Conservation (phyloP, 2,113 vertebrate genomes). For the Aegypius monachus region DNA sequence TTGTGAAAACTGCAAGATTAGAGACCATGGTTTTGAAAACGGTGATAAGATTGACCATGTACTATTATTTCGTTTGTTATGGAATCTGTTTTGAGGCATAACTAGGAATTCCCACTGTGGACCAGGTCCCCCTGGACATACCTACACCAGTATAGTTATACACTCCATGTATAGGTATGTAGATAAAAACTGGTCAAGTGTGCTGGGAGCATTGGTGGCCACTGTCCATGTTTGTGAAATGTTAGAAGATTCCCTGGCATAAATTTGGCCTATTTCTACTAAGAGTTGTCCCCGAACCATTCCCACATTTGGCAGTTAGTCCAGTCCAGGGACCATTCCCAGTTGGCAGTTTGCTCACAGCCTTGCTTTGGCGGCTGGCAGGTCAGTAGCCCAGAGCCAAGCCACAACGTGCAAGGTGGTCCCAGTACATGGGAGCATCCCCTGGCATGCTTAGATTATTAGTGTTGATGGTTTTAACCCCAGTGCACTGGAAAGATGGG, state of each 20-base stretch:
- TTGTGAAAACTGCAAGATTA: not conserved
- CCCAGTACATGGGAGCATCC: not conserved
- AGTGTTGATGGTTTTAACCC: not conserved
- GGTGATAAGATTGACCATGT: not conserved
- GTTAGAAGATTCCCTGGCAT: not conserved
- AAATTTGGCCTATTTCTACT: not conserved
- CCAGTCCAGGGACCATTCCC: not conserved
- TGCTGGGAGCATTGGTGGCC: not conserved
- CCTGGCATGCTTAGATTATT: not conserved
- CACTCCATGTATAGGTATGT: rapidly evolving
- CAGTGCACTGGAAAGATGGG: not conserved
- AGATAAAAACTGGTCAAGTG: not conserved
- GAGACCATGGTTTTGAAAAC: not conserved
- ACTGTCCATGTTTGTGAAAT: not conserved
- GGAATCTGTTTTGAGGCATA: not conserved
- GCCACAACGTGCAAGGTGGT: not conserved
- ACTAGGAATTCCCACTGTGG: not conserved
- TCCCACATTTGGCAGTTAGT: not conserved
- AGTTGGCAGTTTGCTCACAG: not conserved
- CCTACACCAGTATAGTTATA: rapidly evolving
- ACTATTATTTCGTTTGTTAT: not conserved
- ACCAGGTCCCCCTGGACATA: not conserved
- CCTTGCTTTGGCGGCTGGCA: not conserved
- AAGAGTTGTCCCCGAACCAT: not conserved
- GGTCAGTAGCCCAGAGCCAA: not conserved